Percentiles rank a stretch among this genome's conserved stretches.
Evolutionary conservation across 1,140 invertebrate species (phyloP).

Genomic region (Drosophila funebris): DNA sequence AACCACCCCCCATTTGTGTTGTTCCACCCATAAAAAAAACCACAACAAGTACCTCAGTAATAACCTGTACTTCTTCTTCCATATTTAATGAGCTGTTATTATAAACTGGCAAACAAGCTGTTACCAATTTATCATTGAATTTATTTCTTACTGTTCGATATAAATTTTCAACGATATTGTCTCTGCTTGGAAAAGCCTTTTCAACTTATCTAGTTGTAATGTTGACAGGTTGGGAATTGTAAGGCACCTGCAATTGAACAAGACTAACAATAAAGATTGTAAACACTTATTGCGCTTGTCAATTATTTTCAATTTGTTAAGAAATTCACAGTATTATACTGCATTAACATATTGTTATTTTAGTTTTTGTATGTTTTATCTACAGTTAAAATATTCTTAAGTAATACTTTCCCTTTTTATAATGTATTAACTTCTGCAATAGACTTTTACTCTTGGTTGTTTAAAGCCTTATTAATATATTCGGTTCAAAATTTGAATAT

Average conservation of each 20-base stretch:
- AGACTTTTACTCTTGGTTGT: no score
- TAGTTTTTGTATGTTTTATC: no score
- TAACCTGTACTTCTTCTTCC: neutral
- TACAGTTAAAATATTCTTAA: no score
- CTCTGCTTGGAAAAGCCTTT: slow-evolving; percentile 4
- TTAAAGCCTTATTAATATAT: no score
- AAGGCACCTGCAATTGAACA: neutral
- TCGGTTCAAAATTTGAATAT: no score
- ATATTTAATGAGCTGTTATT: neutral
- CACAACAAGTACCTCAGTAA: neutral
- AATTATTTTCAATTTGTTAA: no score
- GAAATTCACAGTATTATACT: no score
- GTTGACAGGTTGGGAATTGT: neutral
- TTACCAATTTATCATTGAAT: neutral
- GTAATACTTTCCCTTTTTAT: no score
- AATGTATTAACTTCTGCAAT: no score
- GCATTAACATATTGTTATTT: no score
- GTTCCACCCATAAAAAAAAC: neutral
- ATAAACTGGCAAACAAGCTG: neutral
- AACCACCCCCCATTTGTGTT: neutral
- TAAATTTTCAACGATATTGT: slow-evolving; percentile 2
- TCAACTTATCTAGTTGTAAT: neutral
- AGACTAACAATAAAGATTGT: neutral
- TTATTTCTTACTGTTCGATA: neutral
- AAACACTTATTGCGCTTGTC: neutral